Base-by-base conservation (phyloP, 1,140 invertebrate species). In the Temnothorax nylanderi region DNA sequence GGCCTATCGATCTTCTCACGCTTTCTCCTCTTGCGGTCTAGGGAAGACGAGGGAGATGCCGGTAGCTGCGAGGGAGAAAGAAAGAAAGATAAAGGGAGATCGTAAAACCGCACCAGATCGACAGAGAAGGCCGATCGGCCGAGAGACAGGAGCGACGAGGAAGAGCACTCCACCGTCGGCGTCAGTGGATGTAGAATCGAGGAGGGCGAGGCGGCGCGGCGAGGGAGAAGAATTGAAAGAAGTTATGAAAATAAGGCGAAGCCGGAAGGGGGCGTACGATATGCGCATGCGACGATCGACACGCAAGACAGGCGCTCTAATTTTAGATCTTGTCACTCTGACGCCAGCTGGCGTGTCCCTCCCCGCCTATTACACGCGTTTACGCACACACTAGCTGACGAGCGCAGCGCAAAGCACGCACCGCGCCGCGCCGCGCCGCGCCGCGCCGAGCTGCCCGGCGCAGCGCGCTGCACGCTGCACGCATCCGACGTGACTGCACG, bases 241-340 rank as follows among this genome's bases (percentile, higher is more conserved):
- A 93, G 92, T 91, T 92, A 92, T 94, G 94, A 94, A 95, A 95
- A 94, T 94, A 94, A 94, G 93, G 91, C 89, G 92, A 94, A 94
- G 92, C 94, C 94, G 94, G 94, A 94, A 94, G 90, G 91, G 93
- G 94, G 94, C 94, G 94, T 93, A 93, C 87, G 93, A 94, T 94
- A 94, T 94, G 94, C 94, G 93, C 94, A 94, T 95, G 94, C 94
- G 94, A 95, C 94, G 92, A 94, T 95, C 94, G 94, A 94, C 94
- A 95, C 94, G 94, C 94, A 94, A 92, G 85, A 87, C 90, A 86
- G 81, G 82, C 92, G 93, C 94, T 94, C 94, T 95, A 95, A 95
- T 95, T 95, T 94, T 94, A 95, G 95, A 95, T 95, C 94, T 95
- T 94, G 94, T 95, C 94, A 94, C 94, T 95, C 94, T 93, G 91